Evolutionary conservation across 2,797 vertebrate genomes (phyloP).

Genomic region (Acipenser oxyrinchus): DNA sequence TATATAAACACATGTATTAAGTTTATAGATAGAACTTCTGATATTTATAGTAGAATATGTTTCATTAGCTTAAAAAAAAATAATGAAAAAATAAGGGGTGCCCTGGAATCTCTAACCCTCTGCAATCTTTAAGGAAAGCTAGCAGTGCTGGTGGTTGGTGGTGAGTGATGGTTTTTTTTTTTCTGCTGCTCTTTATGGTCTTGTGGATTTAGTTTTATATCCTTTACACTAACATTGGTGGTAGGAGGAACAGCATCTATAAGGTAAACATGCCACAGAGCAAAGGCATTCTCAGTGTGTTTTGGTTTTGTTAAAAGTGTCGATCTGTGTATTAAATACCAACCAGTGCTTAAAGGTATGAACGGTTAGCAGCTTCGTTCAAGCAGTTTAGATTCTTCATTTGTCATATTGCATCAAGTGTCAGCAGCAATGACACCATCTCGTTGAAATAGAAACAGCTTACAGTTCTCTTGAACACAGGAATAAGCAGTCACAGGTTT

Average conservation of each 20-base stretch:
- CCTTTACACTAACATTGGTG: neutral
- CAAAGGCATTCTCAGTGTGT: neutral
- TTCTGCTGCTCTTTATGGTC: slow-evolving; percentile 30
- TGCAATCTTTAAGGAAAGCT: neutral
- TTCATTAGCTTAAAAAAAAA: slow-evolving; percentile 16
- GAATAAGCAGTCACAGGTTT: slow-evolving; percentile 21
- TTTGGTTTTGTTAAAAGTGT: no score
- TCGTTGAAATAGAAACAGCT: neutral
- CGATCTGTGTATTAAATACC: neutral
- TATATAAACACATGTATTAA: slow-evolving; percentile 48
- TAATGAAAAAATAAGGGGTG: slow-evolving; percentile 18
- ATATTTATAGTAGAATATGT: slow-evolving; percentile 61
- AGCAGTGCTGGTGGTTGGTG: neutral
- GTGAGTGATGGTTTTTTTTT: slow-evolving; percentile 27
- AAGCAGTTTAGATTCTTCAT: neutral
- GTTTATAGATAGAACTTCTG: slow-evolving; percentile 44
- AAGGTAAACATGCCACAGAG: neutral
- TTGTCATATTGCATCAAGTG: neutral
- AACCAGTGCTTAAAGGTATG: neutral
- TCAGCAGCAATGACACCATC: neutral
- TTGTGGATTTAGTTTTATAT: slow-evolving; percentile 17
- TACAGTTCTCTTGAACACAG: neutral
- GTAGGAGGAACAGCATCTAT: neutral
- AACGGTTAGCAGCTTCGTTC: neutral
- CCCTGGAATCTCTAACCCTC: neutral